phyloP scores from a whole-genome alignment of 2,113 vertebrate genomes.

The Pterocles gutturalis region DNA sequence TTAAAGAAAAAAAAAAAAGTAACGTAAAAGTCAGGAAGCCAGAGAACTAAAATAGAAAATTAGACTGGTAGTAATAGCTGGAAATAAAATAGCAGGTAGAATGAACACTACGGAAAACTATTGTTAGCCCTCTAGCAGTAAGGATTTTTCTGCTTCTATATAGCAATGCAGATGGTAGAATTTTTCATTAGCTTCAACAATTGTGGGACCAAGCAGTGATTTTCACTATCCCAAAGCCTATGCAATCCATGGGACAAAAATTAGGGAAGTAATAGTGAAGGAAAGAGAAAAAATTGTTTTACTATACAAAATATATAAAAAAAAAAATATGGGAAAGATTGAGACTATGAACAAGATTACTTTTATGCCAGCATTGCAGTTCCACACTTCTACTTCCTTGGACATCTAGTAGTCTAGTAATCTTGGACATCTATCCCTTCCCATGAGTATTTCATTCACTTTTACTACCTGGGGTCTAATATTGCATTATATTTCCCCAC shows the following conservation, averaged over 20 bases:
- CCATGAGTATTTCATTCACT: not conserved
- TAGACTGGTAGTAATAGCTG: not conserved
- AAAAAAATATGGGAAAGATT: not conserved
- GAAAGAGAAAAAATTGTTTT: not conserved
- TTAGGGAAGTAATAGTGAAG: not conserved
- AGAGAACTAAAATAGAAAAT: not conserved
- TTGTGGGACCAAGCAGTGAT: not conserved
- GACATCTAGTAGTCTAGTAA: not conserved
- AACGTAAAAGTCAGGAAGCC: not conserved
- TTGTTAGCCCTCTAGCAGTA: not conserved
- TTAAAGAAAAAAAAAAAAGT: not conserved
- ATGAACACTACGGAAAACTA: not conserved
- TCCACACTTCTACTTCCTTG: not conserved
- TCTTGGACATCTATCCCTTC: not conserved
- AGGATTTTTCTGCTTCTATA: not conserved
- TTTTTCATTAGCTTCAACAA: not conserved
- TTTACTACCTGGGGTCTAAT: not conserved
- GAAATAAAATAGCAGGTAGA: not conserved
- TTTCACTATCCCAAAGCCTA: not conserved
- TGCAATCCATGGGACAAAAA: not conserved
- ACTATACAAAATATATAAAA: not conserved
- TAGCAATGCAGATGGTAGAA: not conserved
- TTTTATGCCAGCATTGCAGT: not conserved
- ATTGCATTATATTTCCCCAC: not conserved
- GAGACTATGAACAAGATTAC: not conserved